Conservation (phyloP, 2,797 vertebrate genomes). For the Ispidina picta region DNA sequence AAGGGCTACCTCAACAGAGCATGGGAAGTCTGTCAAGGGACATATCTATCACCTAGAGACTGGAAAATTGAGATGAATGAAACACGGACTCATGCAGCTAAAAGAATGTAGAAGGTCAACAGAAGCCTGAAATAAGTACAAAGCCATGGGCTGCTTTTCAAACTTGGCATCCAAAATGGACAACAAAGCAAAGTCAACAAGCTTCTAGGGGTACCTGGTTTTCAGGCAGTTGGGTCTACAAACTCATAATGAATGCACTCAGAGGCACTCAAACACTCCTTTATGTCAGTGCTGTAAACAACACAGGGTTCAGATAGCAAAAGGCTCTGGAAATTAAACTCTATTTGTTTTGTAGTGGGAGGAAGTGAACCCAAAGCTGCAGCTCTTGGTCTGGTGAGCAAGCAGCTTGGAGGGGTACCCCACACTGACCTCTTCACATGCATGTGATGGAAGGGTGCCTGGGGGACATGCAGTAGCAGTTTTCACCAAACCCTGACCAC, state of each 20-base stretch:
- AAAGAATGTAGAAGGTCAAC: background rate
- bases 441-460: background rate
- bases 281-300: background rate
- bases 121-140: background rate
- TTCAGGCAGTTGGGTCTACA: slow-evolving; percentile 3
- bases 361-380: background rate
- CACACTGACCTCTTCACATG: background rate
- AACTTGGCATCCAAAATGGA: background rate
- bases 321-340: background rate
- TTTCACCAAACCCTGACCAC: background rate
- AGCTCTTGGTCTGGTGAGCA: accelerated
- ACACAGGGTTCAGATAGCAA: background rate
- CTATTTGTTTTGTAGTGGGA: background rate
- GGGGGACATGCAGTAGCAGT: background rate
- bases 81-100: background rate
- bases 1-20: background rate
- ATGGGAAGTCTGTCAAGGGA: background rate
- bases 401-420: background rate
- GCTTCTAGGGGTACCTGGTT: background rate
- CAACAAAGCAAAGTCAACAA: background rate
- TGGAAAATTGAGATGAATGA: background rate
- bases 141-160: background rate
- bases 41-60: background rate
- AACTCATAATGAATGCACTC: accelerated
- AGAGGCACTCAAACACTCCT: background rate